Conservation (phyloP, 2,797 vertebrate genomes). For the Morelia viridis region DNA sequence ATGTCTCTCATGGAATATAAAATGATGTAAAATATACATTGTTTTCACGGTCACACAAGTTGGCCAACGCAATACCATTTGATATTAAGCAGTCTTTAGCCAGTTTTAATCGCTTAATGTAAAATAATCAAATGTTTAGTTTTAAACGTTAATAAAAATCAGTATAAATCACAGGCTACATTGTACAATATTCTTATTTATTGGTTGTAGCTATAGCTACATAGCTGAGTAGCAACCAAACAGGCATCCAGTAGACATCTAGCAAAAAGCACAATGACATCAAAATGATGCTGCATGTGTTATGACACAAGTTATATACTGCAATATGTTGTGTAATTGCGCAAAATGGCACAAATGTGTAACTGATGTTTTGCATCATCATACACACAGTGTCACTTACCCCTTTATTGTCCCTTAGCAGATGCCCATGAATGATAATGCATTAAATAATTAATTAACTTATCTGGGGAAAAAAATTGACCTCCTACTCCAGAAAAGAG, state of each 20-base stretch:
- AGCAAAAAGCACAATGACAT: neutral
- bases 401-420: neutral
- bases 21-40: too few relatives aligned
- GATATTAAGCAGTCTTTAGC: neutral
- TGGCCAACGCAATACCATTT: neutral
- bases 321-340: neutral
- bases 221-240: neutral
- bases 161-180: neutral
- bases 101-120: neutral
- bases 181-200: neutral
- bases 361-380: too few relatives aligned
- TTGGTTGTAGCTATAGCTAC: neutral
- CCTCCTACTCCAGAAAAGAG: neutral
- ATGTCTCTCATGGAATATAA: too few relatives aligned
- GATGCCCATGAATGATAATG: neutral
- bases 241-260: neutral
- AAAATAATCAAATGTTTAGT: neutral
- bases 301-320: neutral
- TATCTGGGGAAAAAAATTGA: neutral
- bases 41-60: too few relatives aligned
- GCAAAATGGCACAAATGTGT: neutral
- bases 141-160: neutral
- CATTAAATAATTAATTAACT: neutral
- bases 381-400: too few relatives aligned
- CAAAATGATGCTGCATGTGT: neutral